Percentiles rank a stretch among this genome's conserved stretches.
phyloP scores from a whole-genome alignment of 2,113 vertebrate species.

The Rhynchomys soricoides region DNA sequence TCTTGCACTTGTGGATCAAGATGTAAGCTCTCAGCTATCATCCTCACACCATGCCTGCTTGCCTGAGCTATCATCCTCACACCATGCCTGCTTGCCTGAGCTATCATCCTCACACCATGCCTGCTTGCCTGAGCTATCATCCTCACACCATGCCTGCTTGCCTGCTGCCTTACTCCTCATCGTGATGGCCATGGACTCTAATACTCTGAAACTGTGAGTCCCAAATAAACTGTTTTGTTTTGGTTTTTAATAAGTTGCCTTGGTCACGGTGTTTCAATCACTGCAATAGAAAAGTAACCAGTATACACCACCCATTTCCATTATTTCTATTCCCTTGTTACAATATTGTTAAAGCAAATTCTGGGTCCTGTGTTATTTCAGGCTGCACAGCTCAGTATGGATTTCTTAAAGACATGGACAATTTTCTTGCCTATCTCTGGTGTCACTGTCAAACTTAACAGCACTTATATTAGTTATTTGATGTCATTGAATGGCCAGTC shows the following conservation, averaged over 20 bases:
- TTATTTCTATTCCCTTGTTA: neutral
- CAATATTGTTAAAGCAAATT: conserved; percentile 29
- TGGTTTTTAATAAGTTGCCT: neutral
- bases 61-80: no score
- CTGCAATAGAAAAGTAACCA: neutral
- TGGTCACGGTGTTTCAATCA: neutral
- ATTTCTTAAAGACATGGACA: neutral
- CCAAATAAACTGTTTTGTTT: neutral
- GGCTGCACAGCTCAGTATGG: neutral
- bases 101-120: no score
- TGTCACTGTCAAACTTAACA: neutral
- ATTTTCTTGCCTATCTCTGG: neutral
- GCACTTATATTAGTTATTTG: conserved; percentile 25
- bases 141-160: neutral
- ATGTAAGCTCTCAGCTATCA: neutral
- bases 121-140: neutral
- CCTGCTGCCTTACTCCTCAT: neutral
- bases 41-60: neutral
- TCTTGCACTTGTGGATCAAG: neutral
- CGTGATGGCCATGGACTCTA: neutral
- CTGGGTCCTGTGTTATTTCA: neutral
- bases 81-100: neutral
- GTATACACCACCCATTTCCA: neutral
- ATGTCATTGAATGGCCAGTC: neutral
- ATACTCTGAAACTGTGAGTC: neutral